Evolutionary conservation across 2,888 invertebrate genomes (phyloP).

Genomic region (Cephus spinipes): DNA sequence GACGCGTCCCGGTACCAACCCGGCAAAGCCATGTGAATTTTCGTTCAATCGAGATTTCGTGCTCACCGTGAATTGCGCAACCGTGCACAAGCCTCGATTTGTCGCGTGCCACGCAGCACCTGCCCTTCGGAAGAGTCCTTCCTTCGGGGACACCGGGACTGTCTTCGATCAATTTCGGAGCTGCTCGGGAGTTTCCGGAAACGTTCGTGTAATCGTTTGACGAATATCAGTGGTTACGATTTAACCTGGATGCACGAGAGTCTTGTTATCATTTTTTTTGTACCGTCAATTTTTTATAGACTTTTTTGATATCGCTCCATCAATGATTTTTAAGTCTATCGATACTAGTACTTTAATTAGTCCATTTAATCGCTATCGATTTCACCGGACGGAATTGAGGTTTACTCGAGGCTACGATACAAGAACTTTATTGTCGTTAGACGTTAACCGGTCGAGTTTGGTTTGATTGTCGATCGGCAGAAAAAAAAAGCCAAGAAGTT

Average conservation of each 20-base stretch:
- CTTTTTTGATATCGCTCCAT: background rate
- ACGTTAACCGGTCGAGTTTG: background rate
- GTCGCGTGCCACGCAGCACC: conserved; percentile 59
- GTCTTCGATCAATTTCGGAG: background rate
- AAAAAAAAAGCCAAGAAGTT: background rate
- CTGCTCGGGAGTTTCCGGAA: background rate
- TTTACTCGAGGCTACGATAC: background rate
- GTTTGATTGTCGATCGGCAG: background rate
- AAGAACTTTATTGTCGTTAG: background rate
- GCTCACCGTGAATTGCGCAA: background rate
- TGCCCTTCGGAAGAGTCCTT: conserved; percentile 55
- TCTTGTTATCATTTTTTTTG: background rate
- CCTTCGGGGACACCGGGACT: background rate
- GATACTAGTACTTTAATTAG: background rate
- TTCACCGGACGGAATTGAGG: background rate
- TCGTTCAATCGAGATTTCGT: background rate
- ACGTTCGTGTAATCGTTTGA: background rate
- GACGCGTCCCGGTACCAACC: background rate
- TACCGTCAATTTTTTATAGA: background rate
- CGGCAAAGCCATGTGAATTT: background rate
- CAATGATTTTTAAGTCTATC: background rate
- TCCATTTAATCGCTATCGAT: background rate
- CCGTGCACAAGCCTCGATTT: conserved; percentile 46
- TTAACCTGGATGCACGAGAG: background rate
- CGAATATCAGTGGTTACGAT: background rate